Evolutionary conservation across 2,797 vertebrate genomes (phyloP).

Genomic region (Pterois miles): DNA sequence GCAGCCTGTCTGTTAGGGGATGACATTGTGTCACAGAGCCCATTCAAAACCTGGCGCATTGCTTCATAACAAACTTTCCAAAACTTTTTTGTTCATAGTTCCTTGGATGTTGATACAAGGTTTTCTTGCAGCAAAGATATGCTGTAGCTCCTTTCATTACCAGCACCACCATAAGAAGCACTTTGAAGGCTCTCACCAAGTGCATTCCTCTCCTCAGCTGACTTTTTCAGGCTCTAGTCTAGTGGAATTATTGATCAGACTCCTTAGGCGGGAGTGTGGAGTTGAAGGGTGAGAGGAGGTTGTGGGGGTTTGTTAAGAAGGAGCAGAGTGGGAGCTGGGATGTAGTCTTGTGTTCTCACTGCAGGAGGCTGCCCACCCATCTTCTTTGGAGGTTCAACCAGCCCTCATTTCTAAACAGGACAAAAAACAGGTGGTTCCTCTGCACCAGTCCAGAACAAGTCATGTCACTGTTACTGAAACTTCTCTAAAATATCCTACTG

Average conservation of each 20-base stretch:
- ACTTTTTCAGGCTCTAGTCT: slow-evolving; percentile 43
- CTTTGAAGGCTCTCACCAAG: slow-evolving; percentile 56
- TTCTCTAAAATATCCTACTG: neutral
- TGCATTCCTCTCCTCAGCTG: slow-evolving; percentile 31
- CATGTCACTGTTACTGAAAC: neutral
- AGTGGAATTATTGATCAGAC: slow-evolving; percentile 64
- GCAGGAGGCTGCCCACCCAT: slow-evolving; percentile 11
- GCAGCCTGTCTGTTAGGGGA: neutral
- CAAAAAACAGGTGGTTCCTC: neutral
- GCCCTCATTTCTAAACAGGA: neutral
- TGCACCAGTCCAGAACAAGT: neutral
- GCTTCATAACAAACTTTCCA: neutral
- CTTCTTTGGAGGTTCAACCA: neutral
- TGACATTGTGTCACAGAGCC: neutral
- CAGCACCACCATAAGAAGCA: slow-evolving; percentile 24
- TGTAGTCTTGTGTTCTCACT: slow-evolving; percentile 13
- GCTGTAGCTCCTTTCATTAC: slow-evolving; percentile 41
- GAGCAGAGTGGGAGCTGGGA: slow-evolving; percentile 4
- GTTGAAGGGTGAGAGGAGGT: slow-evolving; percentile 33
- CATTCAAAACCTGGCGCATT: neutral
- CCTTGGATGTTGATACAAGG: slow-evolving; percentile 8
- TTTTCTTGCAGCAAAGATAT: slow-evolving; percentile 23
- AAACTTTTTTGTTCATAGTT: neutral
- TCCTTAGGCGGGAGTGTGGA: slow-evolving; percentile 24
- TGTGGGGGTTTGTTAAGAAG: slow-evolving; percentile 23